phyloP scores from a whole-genome alignment of 2,888 invertebrate genomes.

The Ormyrus pomaceus region DNA sequence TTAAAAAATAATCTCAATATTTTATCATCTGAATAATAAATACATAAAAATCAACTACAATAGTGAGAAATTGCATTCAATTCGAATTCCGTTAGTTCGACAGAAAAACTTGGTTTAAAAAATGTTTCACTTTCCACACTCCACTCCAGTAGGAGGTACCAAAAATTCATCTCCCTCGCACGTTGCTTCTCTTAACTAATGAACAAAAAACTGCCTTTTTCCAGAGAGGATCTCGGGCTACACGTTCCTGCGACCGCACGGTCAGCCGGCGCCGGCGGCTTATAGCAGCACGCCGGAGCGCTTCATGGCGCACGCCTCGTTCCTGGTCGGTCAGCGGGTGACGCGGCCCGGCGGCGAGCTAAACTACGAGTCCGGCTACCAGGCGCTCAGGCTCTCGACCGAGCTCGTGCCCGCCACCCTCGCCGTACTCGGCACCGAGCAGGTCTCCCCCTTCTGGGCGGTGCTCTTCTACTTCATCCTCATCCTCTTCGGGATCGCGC shows the following conservation, averaged over 20 bases:
- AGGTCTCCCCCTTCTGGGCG: conserved; percentile 92
- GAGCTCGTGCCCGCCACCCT: conserved; percentile 93
- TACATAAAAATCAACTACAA: too few relatives aligned
- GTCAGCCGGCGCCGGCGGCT: conserved; percentile 80
- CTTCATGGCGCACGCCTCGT: conserved; percentile 84
- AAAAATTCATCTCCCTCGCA: too few relatives aligned
- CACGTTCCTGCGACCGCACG: conserved; percentile 82
- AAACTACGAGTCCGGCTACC: conserved; percentile 85
- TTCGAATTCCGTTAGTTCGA: too few relatives aligned
- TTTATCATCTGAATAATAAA: too few relatives aligned
- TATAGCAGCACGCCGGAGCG: conserved; percentile 80
- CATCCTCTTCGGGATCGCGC: conserved; percentile 91
- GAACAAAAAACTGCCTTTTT: background rate
- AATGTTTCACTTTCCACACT: too few relatives aligned
- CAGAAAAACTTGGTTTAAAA: too few relatives aligned
- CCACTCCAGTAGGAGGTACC: too few relatives aligned
- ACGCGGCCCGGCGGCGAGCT: conserved; percentile 79
- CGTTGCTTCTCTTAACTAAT: too few relatives aligned
- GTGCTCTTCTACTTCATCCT: conserved; percentile 90
- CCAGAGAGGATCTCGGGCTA: conserved; percentile 85
- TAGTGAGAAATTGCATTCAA: too few relatives aligned
- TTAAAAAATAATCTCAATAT: too few relatives aligned
- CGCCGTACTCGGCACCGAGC: conserved; percentile 84
- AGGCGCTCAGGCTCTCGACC: conserved; percentile 89
- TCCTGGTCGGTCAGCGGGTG: conserved; percentile 83